Evolutionary conservation across 1,140 invertebrate species (phyloP), one percentile per base, ranked within the genome.

Genomic region (Popillia japonica): DNA sequence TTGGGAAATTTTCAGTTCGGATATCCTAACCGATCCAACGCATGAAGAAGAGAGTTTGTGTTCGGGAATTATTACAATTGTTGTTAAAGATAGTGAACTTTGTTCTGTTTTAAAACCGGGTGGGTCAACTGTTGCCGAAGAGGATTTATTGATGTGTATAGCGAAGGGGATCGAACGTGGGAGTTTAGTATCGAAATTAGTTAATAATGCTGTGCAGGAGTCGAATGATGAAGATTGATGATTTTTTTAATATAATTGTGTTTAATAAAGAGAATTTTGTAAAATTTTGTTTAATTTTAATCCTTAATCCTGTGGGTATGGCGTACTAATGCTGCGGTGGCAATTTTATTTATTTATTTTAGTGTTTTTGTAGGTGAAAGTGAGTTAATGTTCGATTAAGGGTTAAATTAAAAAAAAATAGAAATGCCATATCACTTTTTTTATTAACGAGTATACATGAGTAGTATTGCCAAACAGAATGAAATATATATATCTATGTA

Each of bases 201-300:
- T 86, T 44, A 78, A 83, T 34, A 80, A 77, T 40, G 82, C 84
- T 22, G 17, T 79, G 77, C 76, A 81, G 76, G 81, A 81, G 40
- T 79, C 77, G 48, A 74, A 74, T n/a, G 72, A 74, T 74, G 72
- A 74, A 42, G 41, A 41, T 99, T 79, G 95, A 97, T 87, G 95
- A 93, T 95, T 88, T 85, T 77, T 22, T 64, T 80, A 2, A 34
- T 34, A 34, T 34, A 34, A 34, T 22, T 73, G 34, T 17, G 75
- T 68, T 23, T 68, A 8, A 27, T 23, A 34, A 34, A 64, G 27
- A 68, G 27, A 68, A 11, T 55, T 55, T n/a, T 55, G 4, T 34
- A 34, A 34, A 34, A 8, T 44, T 44, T 10, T 44, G 42, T 14
- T 44, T 44, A 2, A 44, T 44, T 44, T 8, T n/a, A n/a, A n/a